Evolutionary conservation across 2,888 invertebrate genomes (phyloP), one percentile per base, ranked within the genome.

Genomic region (Salpingus planirostris): DNA sequence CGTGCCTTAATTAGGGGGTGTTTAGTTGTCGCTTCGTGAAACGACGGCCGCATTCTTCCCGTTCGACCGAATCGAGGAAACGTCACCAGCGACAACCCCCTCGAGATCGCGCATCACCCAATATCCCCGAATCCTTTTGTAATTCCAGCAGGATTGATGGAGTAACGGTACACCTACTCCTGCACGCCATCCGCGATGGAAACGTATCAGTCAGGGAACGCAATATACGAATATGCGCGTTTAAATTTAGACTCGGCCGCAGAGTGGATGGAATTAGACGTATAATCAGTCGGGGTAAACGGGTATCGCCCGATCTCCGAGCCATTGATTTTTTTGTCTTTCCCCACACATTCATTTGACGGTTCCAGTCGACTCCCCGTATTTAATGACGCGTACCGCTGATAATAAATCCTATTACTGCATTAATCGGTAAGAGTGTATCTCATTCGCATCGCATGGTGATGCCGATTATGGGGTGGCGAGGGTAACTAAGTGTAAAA

Each of bases 1-100:
- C 52, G 50, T 42, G 53, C 48, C 48, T 59, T 61, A 63, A 62
- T 63, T 61, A 59, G 59, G 59, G 62, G 60, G 60, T 59, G 60
- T 59, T 59, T 50, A 50, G 57, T 57, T 55, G 57, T 57, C 57
- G 57, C 55, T 56, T 57, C 48, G 42, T 41, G 48, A 52, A 55
- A 54, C 50, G 50, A 57, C 42, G 47, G 38, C 42, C 44, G 43
- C 52, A 55, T 58, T 58, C 52, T 47, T 39, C 11, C 39, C 39
- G 45, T 44, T 43, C 24, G 29, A 26, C 24, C 27, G 29, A 30
- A 38, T 27, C 30, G 29, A 21, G 4, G 22, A 21, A 27, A n/a
- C 21, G 22, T 32, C 31, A 13, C 18, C 31, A 31, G 15, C 15
- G 31, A 31, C 31, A 33, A 27, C 27, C 27, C 23, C 15, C 11